Evolutionary conservation across 2,113 vertebrate genomes (phyloP).

Genomic region (Strigops habroptila): DNA sequence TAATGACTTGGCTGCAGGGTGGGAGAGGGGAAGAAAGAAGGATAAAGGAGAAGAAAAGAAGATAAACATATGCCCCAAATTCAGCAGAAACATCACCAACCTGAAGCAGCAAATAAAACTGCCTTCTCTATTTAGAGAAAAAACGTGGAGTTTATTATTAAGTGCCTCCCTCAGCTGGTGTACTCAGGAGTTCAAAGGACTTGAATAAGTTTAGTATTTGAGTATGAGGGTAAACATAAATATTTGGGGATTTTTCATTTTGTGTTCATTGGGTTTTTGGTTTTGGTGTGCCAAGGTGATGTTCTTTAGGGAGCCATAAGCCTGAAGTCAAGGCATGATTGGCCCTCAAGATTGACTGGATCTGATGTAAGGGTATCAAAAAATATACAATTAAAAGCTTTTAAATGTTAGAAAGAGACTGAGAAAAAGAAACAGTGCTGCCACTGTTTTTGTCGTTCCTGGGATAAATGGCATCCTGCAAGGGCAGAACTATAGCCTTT

Average conservation of each 20-base stretch:
- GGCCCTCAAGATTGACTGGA: neutral
- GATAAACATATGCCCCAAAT: neutral
- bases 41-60: neutral
- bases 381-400: neutral
- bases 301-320: neutral
- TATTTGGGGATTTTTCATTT: neutral
- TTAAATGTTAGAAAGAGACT: neutral
- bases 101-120: neutral
- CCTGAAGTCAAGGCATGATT: neutral
- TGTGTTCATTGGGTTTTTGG: neutral
- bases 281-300: neutral
- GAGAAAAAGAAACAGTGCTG: neutral
- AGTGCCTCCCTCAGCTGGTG: neutral
- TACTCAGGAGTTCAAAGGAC: neutral
- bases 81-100: neutral
- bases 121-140: neutral
- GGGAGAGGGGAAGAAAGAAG: neutral
- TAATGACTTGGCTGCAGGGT: constrained; percentile 9
- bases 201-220: neutral
- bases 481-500: neutral
- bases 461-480: neutral
- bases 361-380: neutral
- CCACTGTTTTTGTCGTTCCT: neutral
- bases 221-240: neutral
- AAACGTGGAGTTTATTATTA: neutral